Base-by-base conservation (phyloP, 2,888 invertebrate genomes). In the Heliconius erato region DNA sequence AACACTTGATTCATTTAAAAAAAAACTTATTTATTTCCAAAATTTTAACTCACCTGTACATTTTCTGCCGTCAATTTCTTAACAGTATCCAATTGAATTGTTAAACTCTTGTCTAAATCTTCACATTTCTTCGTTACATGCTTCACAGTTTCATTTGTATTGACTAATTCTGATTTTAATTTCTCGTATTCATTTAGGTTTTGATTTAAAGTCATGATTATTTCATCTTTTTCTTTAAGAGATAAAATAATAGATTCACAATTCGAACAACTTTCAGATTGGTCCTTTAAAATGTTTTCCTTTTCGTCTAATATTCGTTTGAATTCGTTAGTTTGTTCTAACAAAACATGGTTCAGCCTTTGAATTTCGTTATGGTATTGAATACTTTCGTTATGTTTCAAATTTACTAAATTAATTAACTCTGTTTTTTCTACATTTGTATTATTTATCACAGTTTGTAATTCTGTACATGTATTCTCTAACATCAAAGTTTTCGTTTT, bases 291-390 rank as follows among this genome's bases (percentile, higher is more conserved):
- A 28, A 90, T 28, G 14, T 74, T 87, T 40, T 95, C 92, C 82
- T 91, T 94, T 82, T 94, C 94, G 86, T 93, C 93, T 23, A 92
- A 84, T 0, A 92, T 79, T 80, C 86, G 91, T 84, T 93, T 93
- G 71, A 91, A 93, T 85, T 95, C 94, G 82, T 92, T 92, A 6
- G 88, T 92, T 87, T 96, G 96, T 85, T 97, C 96, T 40, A 96
- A 89, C 16, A 97, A 86, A 1, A 97, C 93, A 83, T 97, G 96
- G 82, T 97, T 97, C 71, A 99, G 92, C 49, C 98, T 96, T 90
- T 98, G 98, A 83, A 99, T 98, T 95, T 99, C 99, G 54, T 96
- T 96, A 89, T 99, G 98, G 91, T 98, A 99, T 84, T 97, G 97
- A 49, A 98, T 92, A 89, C 97, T 98, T 94, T 99, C 99, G 83